Percentiles rank a stretch among this genome's conserved stretches.
phyloP scores from a whole-genome alignment of 2,113 vertebrate genomes.

The Phrynosoma blainvillii region DNA sequence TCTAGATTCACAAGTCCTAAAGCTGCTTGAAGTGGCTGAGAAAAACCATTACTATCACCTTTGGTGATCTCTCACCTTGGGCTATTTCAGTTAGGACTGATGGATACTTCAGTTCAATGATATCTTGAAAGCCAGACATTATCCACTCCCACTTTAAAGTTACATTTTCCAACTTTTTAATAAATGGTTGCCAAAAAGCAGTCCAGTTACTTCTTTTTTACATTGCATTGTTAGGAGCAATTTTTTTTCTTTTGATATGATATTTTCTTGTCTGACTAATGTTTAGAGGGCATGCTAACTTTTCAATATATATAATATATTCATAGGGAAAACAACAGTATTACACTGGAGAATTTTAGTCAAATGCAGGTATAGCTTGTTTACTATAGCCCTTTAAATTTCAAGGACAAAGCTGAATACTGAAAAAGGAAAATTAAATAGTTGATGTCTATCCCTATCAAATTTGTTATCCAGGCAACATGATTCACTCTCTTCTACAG shows the following conservation, averaged over 20 bases:
- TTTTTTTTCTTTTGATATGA: background rate
- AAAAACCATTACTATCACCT: no score
- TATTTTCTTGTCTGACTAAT: background rate
- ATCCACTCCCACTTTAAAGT: background rate
- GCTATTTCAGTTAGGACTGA: background rate
- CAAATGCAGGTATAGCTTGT: constrained; percentile 38
- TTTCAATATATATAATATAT: background rate
- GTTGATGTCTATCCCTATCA: constrained; percentile 33
- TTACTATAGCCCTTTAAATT: constrained; percentile 29
- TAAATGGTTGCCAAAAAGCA: background rate
- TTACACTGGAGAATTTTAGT: background rate
- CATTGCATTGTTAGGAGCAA: background rate
- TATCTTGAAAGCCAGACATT: background rate
- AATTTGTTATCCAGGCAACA: constrained; percentile 36
- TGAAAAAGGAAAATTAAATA: constrained; percentile 29
- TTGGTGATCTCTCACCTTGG: no score
- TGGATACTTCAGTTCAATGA: background rate
- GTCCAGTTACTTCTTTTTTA: background rate
- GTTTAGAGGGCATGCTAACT: background rate
- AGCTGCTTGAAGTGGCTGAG: no score
- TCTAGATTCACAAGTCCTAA: no score
- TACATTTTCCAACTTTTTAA: background rate
- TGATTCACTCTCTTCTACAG: constrained; percentile 12
- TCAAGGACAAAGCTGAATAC: constrained; percentile 17
- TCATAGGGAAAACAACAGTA: background rate